phyloP scores from a whole-genome alignment of 2,797 vertebrate species.

The Mormyrops attenuatus region DNA sequence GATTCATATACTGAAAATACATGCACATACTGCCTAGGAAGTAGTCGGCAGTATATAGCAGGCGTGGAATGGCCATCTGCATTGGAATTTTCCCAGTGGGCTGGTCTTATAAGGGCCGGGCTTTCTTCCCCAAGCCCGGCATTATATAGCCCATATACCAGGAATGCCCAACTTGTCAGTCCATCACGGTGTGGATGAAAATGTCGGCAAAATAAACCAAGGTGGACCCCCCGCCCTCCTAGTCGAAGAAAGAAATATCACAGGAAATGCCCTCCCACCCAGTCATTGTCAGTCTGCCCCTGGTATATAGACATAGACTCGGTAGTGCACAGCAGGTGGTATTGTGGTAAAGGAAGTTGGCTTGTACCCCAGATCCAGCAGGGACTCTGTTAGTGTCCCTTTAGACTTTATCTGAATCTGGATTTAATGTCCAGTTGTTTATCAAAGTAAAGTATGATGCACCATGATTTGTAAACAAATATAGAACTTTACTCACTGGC shows the following conservation, averaged over 20 bases:
- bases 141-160: not conserved
- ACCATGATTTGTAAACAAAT: not conserved
- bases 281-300: not conserved
- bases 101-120: not conserved
- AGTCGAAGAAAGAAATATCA: not conserved
- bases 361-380: not conserved
- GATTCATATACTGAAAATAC: not conserved
- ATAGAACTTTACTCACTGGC: not conserved
- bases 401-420: not conserved
- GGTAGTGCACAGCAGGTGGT: not conserved
- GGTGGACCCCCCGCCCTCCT: not conserved
- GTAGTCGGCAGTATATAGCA: not conserved
- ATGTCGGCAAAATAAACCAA: not conserved
- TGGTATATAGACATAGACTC: not conserved
- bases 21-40: not conserved
- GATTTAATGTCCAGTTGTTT: not conserved
- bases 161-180: not conserved
- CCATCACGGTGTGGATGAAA: not conserved
- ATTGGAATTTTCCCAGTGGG: not conserved
- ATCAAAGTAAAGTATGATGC: not conserved
- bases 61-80: not conserved
- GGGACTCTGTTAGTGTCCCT: not conserved
- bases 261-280: not conserved
- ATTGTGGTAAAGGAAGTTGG: not conserved
- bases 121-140: not conserved